These are phyloP conservation scores for Lampris megalopsis DNA, from an alignment of 2,113 vertebrate genomes.

Conservation along the genomic window DNA sequence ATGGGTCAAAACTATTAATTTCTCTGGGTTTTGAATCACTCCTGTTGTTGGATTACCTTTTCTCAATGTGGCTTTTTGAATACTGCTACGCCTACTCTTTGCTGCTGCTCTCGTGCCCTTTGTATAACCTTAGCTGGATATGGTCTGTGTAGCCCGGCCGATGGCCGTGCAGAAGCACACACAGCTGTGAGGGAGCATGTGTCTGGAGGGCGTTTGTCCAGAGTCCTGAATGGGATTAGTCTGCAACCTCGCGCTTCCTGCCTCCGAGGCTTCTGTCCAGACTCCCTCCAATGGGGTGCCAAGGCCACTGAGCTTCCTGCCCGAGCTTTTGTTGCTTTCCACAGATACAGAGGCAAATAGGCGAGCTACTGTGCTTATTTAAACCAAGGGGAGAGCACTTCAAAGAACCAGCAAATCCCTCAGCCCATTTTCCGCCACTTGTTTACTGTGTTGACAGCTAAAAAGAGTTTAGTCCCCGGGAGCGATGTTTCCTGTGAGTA, in stretches of 20 bases:
- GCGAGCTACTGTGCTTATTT: slow-evolving; percentile 64
- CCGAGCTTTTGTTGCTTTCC: slow-evolving; percentile 36
- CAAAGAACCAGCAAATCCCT: slow-evolving; percentile 66
- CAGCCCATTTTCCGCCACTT: slow-evolving; percentile 57
- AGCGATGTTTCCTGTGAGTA: slow-evolving; percentile 40
- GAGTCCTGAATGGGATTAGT: slow-evolving; percentile 72
- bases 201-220: slow-evolving; percentile 69
- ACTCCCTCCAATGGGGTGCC: slow-evolving; percentile 60
- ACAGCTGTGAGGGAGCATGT: slow-evolving; percentile 69
- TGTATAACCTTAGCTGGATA: slow-evolving; percentile 65
- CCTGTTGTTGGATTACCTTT: background rate
- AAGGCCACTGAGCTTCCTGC: slow-evolving; percentile 70
- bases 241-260: slow-evolving; percentile 55
- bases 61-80: background rate
- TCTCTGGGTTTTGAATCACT: background rate
- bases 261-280: slow-evolving; percentile 55
- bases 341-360: slow-evolving; percentile 51
- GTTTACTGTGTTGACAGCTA: slow-evolving; percentile 69
- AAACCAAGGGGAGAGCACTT: slow-evolving; percentile 63
- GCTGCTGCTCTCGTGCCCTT: slow-evolving; percentile 49
- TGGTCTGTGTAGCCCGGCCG: slow-evolving; percentile 70
- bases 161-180: slow-evolving; percentile 58
- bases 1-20: slow-evolving; percentile 5
- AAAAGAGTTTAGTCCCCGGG: slow-evolving; percentile 51
- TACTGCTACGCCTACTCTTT: background rate